Percentiles rank a stretch among this genome's conserved stretches.
phyloP scores from a whole-genome alignment of 2,888 invertebrate genomes.

The Tinea trinotella region DNA sequence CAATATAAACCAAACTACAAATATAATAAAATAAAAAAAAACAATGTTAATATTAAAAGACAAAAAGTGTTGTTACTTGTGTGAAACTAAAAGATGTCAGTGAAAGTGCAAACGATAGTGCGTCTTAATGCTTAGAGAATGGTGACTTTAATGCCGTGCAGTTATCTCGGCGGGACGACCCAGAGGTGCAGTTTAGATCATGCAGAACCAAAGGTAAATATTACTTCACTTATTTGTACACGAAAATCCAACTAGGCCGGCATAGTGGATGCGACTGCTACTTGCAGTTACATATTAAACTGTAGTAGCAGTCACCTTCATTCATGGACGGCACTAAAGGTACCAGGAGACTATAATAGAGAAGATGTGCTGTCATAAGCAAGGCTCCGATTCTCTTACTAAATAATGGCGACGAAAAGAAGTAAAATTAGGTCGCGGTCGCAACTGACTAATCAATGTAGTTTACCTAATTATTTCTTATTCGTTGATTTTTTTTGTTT shows the following conservation, averaged over 20 bases:
- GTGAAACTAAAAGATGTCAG: neutral
- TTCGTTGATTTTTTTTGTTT: no score
- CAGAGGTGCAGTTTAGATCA: slow-evolving; percentile 66
- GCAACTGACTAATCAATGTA: no score
- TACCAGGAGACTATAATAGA: no score
- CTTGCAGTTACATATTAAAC: no score
- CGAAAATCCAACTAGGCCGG: no score
- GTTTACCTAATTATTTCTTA: no score
- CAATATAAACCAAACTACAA: neutral
- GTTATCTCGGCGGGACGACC: slow-evolving; percentile 73
- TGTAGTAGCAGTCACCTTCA: no score
- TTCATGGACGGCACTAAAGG: no score
- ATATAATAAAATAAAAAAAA: neutral
- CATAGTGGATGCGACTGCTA: no score
- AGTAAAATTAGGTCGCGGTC: neutral
- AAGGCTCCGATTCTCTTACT: no score
- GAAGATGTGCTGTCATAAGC: no score
- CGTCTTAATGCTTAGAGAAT: slow-evolving; percentile 42
- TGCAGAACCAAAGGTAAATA: slow-evolving; percentile 64
- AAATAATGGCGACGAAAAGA: no score
- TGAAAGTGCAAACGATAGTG: slow-evolving; percentile 29
- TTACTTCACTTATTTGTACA: neutral
- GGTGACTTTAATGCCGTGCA: slow-evolving; percentile 79
- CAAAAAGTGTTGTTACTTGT: neutral
- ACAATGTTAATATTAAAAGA: neutral